Base-by-base conservation (phyloP, 2,888 invertebrate genomes). In the Axea sp. region DNA sequence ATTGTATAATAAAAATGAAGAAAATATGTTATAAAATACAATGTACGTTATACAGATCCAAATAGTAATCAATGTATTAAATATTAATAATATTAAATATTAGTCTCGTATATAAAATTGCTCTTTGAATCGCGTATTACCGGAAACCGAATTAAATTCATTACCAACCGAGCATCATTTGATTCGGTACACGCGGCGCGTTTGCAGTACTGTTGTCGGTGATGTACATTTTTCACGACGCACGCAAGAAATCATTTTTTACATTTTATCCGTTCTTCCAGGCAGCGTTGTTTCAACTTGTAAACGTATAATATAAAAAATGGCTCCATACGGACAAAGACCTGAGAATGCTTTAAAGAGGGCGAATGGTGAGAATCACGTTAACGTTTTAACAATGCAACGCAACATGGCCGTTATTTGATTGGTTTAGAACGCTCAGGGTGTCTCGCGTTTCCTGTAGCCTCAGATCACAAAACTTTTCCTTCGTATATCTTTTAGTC, bases 331-430 rank as follows among this genome's bases (percentile, higher is more conserved):
- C 90, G 94, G 94, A 86, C 97, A 98, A 89, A 92, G 98, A 88
- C 99, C 99, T 80, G 99, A 99, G 91, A 99, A 99, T 91, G 99
- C 99, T 88, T 93, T 99, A 30, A 99, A 99, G 91, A 91, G 99
- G 89, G 99, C 99, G 9, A 97, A 97, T 90, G 98, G 98, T 98
- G 89, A 90, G 95, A 91, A 7, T 24, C 24, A 24, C 24, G 24
- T 24, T 24, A 24, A 6, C 24, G 24, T 24, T 24, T 24, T 24
- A 24, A 24, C 24, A 24, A 24, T 24, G 24, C 24, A 24, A 24
- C 7, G 24, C 24, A 24, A 24, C 24, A 24, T 24, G 24, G 24
- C 24, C 24, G 24, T 6, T 24, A 24, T 24, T 24, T 24, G 24
- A 24, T 24, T 6, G 5, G 24, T 6, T 3, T 24, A 24, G 24